phyloP scores from a whole-genome alignment of 1,140 invertebrate genomes.

The Philaenus spumarius region DNA sequence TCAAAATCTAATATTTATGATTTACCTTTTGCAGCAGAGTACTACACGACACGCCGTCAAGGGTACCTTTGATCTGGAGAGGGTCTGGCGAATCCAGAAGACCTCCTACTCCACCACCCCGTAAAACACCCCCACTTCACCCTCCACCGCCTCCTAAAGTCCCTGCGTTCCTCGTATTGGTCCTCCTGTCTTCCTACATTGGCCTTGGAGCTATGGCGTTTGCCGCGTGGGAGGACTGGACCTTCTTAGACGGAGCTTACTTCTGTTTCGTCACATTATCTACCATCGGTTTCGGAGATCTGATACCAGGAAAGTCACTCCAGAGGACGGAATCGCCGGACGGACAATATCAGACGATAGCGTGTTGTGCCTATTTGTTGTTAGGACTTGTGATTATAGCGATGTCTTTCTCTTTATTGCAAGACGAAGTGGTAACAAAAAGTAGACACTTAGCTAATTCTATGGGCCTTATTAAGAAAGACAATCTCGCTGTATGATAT shows the following conservation, averaged over 20 bases:
- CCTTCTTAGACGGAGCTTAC: constrained; percentile 74
- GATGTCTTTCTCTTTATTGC: constrained; percentile 88
- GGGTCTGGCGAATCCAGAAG: constrained; percentile 16
- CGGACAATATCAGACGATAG: constrained; percentile 53
- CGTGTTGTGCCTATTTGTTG: constrained; percentile 78
- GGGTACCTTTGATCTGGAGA: constrained; percentile 58
- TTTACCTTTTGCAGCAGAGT: constrained; percentile 45
- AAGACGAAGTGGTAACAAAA: constrained; percentile 77
- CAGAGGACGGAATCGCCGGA: constrained; percentile 46
- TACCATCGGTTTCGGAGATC: constrained; percentile 81
- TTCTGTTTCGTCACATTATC: constrained; percentile 84
- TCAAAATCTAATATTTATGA: too few relatives aligned
- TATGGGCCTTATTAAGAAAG: constrained; percentile 42
- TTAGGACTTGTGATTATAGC: constrained; percentile 83
- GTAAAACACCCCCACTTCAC: constrained; percentile 33
- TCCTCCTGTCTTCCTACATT: constrained; percentile 62
- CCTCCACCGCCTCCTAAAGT: constrained; percentile 46
- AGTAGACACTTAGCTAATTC: constrained; percentile 59
- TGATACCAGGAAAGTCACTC: constrained; percentile 54
- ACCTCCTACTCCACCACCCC: constrained; percentile 16
- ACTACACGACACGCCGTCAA: constrained; percentile 61
- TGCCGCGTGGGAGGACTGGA: constrained; percentile 67
- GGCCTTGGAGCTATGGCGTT: constrained; percentile 63
- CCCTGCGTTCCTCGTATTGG: constrained; percentile 61
- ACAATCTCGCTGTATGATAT: constrained; percentile 6